Percentiles rank a stretch among this genome's conserved stretches.
Conservation (phyloP, 2,113 vertebrate genomes). For the Epinephelus fuscoguttatus region DNA sequence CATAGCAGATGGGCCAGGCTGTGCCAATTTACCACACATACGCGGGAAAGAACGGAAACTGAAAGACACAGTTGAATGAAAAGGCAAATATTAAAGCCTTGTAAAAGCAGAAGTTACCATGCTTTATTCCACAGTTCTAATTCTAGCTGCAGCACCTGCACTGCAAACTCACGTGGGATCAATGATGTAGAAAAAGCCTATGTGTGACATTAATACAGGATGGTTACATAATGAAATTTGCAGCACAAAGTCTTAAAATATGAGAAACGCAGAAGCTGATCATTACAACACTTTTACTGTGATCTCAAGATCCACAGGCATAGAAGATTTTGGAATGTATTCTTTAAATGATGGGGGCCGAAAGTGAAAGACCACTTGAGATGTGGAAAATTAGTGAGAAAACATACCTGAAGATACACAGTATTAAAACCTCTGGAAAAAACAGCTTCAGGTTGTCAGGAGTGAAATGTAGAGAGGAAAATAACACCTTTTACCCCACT, state of each 20-base stretch:
- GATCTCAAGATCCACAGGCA: neutral
- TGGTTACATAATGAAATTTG: neutral
- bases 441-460: constrained; percentile 15
- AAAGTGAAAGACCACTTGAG: neutral
- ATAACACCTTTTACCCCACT: constrained; percentile 65
- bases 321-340: neutral
- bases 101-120: constrained; percentile 68
- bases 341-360: neutral
- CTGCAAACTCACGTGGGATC: constrained; percentile 47
- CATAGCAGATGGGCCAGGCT: constrained; percentile 8
- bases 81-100: constrained; percentile 58
- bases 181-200: constrained; percentile 29
- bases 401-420: constrained; percentile 8
- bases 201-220: neutral
- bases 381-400: constrained; percentile 29
- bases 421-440: neutral
- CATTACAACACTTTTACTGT: neutral
- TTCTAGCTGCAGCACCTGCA: constrained; percentile 66
- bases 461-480: constrained; percentile 56
- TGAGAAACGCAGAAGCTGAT: too few relatives aligned
- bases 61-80: constrained; percentile 60
- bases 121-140: constrained; percentile 35
- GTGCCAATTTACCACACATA: neutral
- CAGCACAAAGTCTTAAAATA: neutral
- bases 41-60: constrained; percentile 29